Base-by-base conservation (phyloP, 2,113 vertebrate species). In the Nyctereutes procyonoides region DNA sequence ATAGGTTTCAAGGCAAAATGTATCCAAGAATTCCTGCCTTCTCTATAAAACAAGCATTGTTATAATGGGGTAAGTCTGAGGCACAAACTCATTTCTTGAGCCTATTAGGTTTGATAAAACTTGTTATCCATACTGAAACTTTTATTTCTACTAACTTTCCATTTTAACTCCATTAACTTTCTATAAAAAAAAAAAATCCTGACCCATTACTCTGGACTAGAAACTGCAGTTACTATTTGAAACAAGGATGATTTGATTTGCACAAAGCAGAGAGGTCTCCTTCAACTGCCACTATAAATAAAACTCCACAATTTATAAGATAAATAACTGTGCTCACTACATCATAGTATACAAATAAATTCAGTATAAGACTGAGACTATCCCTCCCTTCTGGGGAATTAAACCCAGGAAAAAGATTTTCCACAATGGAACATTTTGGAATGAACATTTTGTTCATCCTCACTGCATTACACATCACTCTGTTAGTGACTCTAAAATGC, bases 111-210 rank as follows among this genome's bases (percentile, higher is more conserved):
- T 63, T 82, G 71, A 92, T 86, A 81, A 93, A 76, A 81, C 24
- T 85, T 85, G 55, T 48, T 81, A n/a, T 2, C 69, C 74, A 76
- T 9, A 38, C 35, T 73, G 20, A 53, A 65, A 76, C 17, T 76
- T 79, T 80, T 96, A 74, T 82, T 92, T 71, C 60, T 81, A 77
- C 11, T 93, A 77, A 93, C 38, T 62, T 58, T 17, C 32, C 38
- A n/a, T n/a, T 67, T 92, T 62, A 87, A 71, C 80, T 67, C 55
- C 81, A 48, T 63, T 95, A 43, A 84, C 7, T 13, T 90, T 48
- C 60, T 65, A 93, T 48, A 24, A 83, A 95, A 92, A 24, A 83
- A 95, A 92, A 90, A 93, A 93, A 62, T 85, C 67, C 79, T 90
- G 32, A 65, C 26, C 90, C 22, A 56, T 56, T 32, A 63, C n/a